Base-by-base conservation (phyloP, 2,888 invertebrate species). In the Hirtodrosophila confusa region DNA sequence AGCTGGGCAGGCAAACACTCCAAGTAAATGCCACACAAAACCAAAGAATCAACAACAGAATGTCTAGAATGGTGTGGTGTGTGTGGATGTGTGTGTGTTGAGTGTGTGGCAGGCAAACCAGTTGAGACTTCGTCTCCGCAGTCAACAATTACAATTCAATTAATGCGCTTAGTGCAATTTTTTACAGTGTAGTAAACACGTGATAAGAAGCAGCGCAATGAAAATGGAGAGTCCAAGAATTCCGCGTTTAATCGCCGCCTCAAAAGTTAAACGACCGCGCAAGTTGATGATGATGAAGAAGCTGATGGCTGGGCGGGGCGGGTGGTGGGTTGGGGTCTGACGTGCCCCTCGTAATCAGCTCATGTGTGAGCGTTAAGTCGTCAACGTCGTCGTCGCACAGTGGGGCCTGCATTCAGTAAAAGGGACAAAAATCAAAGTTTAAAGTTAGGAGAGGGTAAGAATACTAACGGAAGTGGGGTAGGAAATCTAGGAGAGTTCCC, bases 211-310 rank as follows among this genome's bases (percentile, higher is more conserved):
- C 35, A 23, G 35, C 40, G 37, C 37, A 35, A 39, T 29, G 37
- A 45, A 49, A 58, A 55, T 56, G 49, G 23, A 55, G 70, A 80
- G 84, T 80, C 84, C 84, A 80, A 84, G 86, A 80, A 86, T 72
- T 75, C 76, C 75, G 80, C 65, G 72, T 75, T 82, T 82, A 87
- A 82, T 87, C 87, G 82, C 48, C 65, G 69, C 58, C 87, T 67
- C 67, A 73, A 87, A 82, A 83, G 82, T 87, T 83, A 83, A 83
- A 87, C 85, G 87, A 85, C 82, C 82, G 82, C 85, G 80, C 85
- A 86, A 82, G 80, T 84, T 82, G 58, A 31, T 36, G 40, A 17
- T 49, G 37, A 51, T 47, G 48, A 35, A 37, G 27, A 31, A 11
- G 55, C 17, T 31, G 29, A 8, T 3, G 60, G 1, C 17, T 17